Percentiles rank a stretch among this genome's conserved stretches.
Conservation (phyloP, 2,888 invertebrate species). For the Drosophila bunnanda region DNA sequence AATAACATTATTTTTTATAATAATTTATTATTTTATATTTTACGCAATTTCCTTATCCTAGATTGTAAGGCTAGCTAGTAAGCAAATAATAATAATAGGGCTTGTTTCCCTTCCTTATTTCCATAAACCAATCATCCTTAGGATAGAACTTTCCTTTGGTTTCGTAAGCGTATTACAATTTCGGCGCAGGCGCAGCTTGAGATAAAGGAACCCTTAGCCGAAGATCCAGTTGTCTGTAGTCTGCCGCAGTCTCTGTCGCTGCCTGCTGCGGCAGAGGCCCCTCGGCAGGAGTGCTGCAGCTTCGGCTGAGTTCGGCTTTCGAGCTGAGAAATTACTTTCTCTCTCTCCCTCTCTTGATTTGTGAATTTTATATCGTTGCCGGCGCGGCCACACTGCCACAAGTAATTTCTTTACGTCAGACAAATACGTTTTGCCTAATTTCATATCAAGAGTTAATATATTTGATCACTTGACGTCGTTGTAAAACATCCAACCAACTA, state of each 20-base stretch:
- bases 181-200: constrained; percentile 50
- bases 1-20: background rate
- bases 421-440: background rate
- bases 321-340: constrained; percentile 47
- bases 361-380: background rate
- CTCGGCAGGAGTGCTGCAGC: constrained; percentile 8
- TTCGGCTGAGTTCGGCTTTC: constrained; percentile 45
- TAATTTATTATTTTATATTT: too few species aligned
- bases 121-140: too few species aligned
- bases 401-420: background rate
- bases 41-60: too few species aligned
- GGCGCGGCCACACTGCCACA: background rate
- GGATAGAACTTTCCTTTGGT: constrained; percentile 8
- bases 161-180: constrained; percentile 52
- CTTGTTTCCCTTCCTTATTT: too few species aligned
- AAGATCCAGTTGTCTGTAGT: constrained; percentile 60
- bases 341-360: background rate
- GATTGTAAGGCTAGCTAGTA: too few species aligned
- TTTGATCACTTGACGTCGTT: too few species aligned
- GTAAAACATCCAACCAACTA: too few species aligned
- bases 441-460: rapidly evolving
- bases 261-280: constrained; percentile 22
- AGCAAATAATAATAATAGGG: too few species aligned
- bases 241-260: constrained; percentile 13
- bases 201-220: constrained; percentile 23